Percentiles rank a stretch among this genome's conserved stretches.
phyloP scores from a whole-genome alignment of 2,113 vertebrate species.

The Girardinichthys multiradiatus region DNA sequence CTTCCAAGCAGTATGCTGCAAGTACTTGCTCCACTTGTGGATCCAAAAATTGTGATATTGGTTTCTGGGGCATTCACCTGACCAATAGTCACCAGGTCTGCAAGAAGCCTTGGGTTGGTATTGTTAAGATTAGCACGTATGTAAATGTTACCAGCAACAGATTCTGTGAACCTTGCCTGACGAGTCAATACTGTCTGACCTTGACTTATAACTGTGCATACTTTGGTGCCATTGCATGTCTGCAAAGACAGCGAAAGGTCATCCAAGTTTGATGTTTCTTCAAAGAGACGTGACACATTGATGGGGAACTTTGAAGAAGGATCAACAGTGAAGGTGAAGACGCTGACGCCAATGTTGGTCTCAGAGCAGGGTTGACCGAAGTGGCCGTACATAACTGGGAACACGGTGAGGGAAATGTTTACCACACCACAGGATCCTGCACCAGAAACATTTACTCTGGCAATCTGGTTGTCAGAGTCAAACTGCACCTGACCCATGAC shows the following conservation, averaged over 20 bases:
- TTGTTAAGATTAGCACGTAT: constrained; percentile 62
- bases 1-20: constrained; percentile 60
- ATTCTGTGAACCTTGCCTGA: constrained; percentile 75
- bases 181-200: constrained; percentile 43
- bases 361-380: constrained; percentile 73
- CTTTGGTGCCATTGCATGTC: constrained; percentile 66
- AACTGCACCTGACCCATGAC: constrained; percentile 75
- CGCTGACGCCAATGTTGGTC: constrained; percentile 62
- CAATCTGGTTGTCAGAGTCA: constrained; percentile 53
- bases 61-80: constrained; percentile 32
- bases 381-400: constrained; percentile 81
- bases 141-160: constrained; percentile 77
- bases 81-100: constrained; percentile 68
- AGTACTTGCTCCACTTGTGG: constrained; percentile 40
- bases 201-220: constrained; percentile 72
- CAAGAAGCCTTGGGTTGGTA: constrained; percentile 51
- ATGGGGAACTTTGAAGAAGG: neutral
- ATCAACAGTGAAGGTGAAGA: constrained; percentile 61
- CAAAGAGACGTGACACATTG: constrained; percentile 56
- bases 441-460: constrained; percentile 67
- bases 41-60: constrained; percentile 53
- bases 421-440: constrained; percentile 55
- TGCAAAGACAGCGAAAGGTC: constrained; percentile 75
- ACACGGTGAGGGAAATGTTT: constrained; percentile 72
- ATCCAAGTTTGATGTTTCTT: constrained; percentile 56